Evolutionary conservation across 2,797 vertebrate genomes (phyloP).

Genomic region (Enteromius radiatus): DNA sequence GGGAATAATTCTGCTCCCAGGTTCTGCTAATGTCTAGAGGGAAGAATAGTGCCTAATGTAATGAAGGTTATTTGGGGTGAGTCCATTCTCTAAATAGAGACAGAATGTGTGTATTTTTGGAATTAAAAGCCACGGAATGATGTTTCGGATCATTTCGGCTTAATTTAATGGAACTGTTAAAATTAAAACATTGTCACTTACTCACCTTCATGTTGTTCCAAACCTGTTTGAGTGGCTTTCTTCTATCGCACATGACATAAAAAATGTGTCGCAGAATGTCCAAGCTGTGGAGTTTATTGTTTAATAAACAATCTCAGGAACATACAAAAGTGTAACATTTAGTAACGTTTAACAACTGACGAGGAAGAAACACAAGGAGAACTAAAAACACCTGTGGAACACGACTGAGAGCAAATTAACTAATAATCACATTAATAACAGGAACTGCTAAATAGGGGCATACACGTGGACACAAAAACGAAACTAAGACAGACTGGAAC

Average conservation of each 20-base stretch:
- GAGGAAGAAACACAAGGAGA: no score
- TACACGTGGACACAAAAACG: no score
- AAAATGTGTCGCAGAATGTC: background rate
- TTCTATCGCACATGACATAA: background rate
- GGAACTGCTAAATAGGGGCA: no score
- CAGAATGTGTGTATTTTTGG: background rate
- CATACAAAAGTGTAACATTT: no score
- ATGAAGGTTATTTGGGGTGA: conserved; percentile 6
- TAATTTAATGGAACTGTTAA: background rate
- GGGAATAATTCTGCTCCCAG: background rate
- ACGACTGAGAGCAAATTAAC: no score
- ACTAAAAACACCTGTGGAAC: no score
- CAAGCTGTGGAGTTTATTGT: no score
- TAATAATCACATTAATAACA: no score
- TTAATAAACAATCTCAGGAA: no score
- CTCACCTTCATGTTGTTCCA: background rate
- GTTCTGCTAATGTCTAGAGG: background rate
- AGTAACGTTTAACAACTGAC: no score
- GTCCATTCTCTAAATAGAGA: background rate
- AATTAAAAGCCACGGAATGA: background rate
- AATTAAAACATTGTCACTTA: background rate
- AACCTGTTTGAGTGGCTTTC: background rate
- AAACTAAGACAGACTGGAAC: no score
- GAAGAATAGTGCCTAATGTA: background rate
- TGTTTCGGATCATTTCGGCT: background rate